Percentiles rank a stretch among this genome's conserved stretches.
Conservation (phyloP, 2,888 invertebrate genomes). For the Dasypolia templi region DNA sequence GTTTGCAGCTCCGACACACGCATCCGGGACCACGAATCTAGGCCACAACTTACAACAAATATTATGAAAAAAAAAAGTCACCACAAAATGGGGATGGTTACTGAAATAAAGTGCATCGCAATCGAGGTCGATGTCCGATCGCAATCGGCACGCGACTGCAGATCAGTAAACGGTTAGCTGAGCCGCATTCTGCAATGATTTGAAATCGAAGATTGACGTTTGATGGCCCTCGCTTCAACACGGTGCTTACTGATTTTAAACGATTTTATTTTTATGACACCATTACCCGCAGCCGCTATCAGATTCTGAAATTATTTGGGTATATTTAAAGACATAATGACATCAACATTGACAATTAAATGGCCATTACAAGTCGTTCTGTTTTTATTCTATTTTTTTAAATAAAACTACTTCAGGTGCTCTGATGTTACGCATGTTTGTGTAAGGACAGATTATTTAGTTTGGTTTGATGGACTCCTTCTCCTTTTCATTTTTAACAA, state of each 20-base stretch:
- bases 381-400: not conserved
- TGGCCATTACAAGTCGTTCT: constrained; percentile 3
- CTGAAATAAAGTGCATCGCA: constrained; percentile 20
- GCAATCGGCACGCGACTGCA: constrained; percentile 15
- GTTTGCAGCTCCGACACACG: constrained; percentile 70
- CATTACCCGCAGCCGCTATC: constrained; percentile 37
- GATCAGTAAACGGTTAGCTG: constrained; percentile 27
- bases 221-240: constrained; percentile 41
- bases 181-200: constrained; percentile 35
- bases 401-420: not conserved
- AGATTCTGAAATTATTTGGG: constrained; percentile 37
- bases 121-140: constrained; percentile 25
- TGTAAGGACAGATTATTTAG: not conserved
- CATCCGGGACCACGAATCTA: constrained; percentile 75
- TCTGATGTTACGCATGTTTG: not conserved
- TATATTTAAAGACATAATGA: constrained; percentile 21
- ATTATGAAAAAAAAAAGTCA: constrained; percentile 47
- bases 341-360: constrained; percentile 7
- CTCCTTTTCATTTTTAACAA: too few species aligned
- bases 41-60: constrained; percentile 67
- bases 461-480: constrained; percentile 7
- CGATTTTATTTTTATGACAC: constrained; percentile 41
- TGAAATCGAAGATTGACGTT: constrained; percentile 27
- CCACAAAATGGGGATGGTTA: constrained; percentile 6
- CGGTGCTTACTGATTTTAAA: constrained; percentile 25